These are phyloP conservation scores for Bedellia somnulentella DNA, from an alignment of 2,888 invertebrate species.

Conservation along the genomic window DNA sequence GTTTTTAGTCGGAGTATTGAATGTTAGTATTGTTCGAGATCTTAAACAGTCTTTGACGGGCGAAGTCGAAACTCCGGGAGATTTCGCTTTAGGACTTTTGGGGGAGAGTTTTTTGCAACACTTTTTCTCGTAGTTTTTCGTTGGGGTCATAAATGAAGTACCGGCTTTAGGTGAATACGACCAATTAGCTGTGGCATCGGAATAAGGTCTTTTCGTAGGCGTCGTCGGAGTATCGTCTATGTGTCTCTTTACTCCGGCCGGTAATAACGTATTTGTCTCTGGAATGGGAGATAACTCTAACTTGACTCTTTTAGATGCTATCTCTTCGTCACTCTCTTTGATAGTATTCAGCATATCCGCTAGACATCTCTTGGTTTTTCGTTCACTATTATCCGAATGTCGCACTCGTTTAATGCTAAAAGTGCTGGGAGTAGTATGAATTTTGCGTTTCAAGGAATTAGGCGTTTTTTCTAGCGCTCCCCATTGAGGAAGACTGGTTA, in stretches of 20 bases:
- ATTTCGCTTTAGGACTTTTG: conserved; percentile 14
- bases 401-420: neutral
- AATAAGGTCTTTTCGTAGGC: conserved; percentile 3
- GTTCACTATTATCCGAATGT: conserved; percentile 8
- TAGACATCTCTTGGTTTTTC: conserved; percentile 40
- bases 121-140: conserved; percentile 27
- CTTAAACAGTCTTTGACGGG: neutral
- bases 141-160: conserved; percentile 33
- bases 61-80: neutral
- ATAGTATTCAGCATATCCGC: conserved; percentile 30
- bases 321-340: conserved; percentile 21
- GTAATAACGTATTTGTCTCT: conserved; percentile 15
- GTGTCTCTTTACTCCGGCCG: conserved; percentile 27
- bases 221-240: conserved; percentile 9
- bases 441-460: neutral
- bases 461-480: conserved; percentile 11
- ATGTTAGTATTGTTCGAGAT: conserved; percentile 17
- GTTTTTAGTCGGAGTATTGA: conserved; percentile 65
- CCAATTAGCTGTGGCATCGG: conserved; percentile 22
- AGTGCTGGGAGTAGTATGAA: conserved; percentile 14
- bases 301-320: conserved; percentile 15
- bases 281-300: too few relatives aligned
- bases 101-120: conserved; percentile 24
- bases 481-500: conserved; percentile 24
- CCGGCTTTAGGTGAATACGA: conserved; percentile 17